Percentiles rank a stretch among this genome's conserved stretches.
Evolutionary conservation across 2,113 vertebrate species (phyloP).

Genomic region (Siniperca chuatsi): DNA sequence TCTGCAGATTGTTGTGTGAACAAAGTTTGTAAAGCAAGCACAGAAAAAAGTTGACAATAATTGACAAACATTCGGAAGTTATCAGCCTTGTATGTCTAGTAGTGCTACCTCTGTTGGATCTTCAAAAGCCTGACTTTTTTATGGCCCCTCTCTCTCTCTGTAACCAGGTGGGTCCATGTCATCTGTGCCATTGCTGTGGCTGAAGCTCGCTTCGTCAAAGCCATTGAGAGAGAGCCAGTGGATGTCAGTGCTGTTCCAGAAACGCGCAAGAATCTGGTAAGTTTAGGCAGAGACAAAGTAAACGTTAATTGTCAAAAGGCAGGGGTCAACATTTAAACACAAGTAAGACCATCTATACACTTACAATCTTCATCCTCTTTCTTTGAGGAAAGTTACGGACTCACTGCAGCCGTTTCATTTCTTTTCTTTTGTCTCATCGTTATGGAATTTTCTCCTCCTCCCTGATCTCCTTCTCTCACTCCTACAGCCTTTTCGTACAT

Average conservation of each 20-base stretch:
- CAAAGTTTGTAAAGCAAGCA: neutral
- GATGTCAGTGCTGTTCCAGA: constrained; percentile 92
- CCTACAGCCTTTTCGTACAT: neutral
- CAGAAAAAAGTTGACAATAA: neutral
- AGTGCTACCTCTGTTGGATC: neutral
- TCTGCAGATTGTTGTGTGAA: neutral
- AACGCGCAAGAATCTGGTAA: constrained; percentile 93
- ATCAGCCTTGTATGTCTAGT: neutral
- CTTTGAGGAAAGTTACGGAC: neutral
- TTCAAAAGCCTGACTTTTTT: neutral
- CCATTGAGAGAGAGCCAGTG: constrained; percentile 92
- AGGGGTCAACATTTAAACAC: neutral
- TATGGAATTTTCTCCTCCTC: neutral
- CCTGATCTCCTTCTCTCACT: neutral
- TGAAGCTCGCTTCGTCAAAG: constrained; percentile 91
- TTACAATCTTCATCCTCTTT: neutral
- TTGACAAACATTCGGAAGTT: neutral
- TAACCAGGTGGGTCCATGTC: constrained; percentile 93
- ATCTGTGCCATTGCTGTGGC: constrained; percentile 95
- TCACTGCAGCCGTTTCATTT: neutral
- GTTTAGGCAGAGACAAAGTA: constrained; percentile 34
- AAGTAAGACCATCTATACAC: neutral
- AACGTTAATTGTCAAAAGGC: neutral
- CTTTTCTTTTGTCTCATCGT: neutral
- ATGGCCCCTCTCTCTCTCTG: neutral